Evolutionary conservation across 92 coral and sea anemone species (phyloP), one percentile per base, ranked within the genome.

Genomic region (Heliopora coerulea): DNA sequence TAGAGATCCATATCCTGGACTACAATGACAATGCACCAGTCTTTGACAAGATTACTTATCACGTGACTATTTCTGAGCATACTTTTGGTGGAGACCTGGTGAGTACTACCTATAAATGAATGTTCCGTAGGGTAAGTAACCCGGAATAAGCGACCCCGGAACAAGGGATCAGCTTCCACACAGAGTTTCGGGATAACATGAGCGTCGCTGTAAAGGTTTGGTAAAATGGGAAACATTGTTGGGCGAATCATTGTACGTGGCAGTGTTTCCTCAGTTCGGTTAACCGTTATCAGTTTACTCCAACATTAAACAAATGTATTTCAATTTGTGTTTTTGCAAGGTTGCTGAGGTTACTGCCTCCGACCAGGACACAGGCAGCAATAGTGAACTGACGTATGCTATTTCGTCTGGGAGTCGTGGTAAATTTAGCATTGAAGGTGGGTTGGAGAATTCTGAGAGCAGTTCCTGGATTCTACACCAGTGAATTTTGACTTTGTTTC

Each of bases 391-490:
- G 9, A 63, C 70, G 59, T 92, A 92, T 59, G 64, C 65, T 11
- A 87, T 92, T 56, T 77, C 83, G 18, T 48, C 62, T 29, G 96
- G 93, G n/a, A 92, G 91, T 9, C 75, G 80, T 27, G 89, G 83
- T 35, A 84, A 86, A 66, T 92, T 92, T 67, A 86, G 83, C 26
- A 87, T 92, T 24, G 97, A 92, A 83, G 96, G 97, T 90, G 74
- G 40, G 76, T 41, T n/a, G n/a, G n/a, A n/a, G n/a, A n/a, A n/a
- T n/a, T n/a, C n/a, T n/a, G n/a, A n/a, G n/a, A n/a, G n/a, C n/a
- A n/a, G n/a, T n/a, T n/a, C n/a, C n/a, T n/a, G n/a, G n/a, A n/a
- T n/a, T n/a, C n/a, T n/a, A n/a, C n/a, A n/a, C n/a, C n/a, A n/a
- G n/a, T n/a, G n/a, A n/a, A n/a, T n/a, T n/a, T n/a, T n/a, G n/a